phyloP scores from a whole-genome alignment of 2,888 invertebrate genomes.

The Formica aserva region DNA sequence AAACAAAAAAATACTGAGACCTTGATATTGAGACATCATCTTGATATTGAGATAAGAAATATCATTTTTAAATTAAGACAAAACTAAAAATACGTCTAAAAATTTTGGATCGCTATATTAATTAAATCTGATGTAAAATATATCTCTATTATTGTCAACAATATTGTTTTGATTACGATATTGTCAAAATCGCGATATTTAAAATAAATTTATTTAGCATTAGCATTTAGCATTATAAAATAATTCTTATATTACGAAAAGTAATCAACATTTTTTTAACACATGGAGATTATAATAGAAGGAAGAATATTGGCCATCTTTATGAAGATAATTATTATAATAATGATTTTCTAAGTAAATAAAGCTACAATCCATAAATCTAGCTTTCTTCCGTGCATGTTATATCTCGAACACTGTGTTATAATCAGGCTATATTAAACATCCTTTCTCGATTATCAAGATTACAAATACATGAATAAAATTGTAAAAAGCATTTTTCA shows the following conservation, averaged over 20 bases:
- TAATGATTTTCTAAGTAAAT: conserved; percentile 2
- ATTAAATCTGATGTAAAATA: conserved; percentile 20
- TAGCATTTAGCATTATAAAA: neutral
- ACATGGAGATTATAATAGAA: neutral
- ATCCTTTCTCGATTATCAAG: neutral
- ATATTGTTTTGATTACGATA: neutral
- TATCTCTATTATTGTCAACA: neutral
- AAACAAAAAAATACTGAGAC: conserved; percentile 1
- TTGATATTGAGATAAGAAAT: neutral
- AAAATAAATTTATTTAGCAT: neutral
- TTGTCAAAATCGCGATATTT: neutral
- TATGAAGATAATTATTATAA: neutral
- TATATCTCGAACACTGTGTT: neutral
- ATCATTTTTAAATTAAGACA: conserved; percentile 7
- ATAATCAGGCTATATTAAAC: neutral
- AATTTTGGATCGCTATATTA: conserved; percentile 29
- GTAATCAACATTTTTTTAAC: neutral
- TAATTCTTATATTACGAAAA: neutral
- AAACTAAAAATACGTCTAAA: conserved; percentile 15
- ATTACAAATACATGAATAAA: conserved; percentile 33
- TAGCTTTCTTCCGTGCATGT: conserved; percentile 3
- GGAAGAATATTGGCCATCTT: neutral
- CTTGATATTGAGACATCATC: conserved; percentile 17
- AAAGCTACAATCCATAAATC: neutral
- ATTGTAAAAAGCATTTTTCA: conserved; percentile 25